Evolutionary conservation across 2,113 vertebrate species (phyloP).

Genomic region (Anguilla japonica): DNA sequence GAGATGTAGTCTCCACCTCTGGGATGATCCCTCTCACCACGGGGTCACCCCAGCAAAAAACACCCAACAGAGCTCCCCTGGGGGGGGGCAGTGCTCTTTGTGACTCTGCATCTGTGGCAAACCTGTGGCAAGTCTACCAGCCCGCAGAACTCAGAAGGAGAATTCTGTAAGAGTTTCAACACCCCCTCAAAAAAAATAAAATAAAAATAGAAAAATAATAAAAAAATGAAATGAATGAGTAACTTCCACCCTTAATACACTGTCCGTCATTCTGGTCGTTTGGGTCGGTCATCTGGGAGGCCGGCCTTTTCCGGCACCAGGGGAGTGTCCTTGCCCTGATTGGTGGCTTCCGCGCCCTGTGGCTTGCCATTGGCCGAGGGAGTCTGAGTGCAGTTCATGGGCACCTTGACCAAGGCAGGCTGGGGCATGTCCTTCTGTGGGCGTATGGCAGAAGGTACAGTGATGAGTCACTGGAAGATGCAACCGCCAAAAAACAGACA

Average conservation of each 20-base stretch:
- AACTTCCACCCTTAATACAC: conserved; percentile 15
- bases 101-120: too few species aligned
- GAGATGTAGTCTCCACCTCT: background rate
- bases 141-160: background rate
- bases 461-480: background rate
- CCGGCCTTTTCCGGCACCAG: conserved; percentile 41
- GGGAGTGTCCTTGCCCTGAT: conserved; percentile 49
- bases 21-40: background rate
- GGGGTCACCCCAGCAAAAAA: background rate
- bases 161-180: background rate
- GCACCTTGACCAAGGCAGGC: conserved; percentile 70
- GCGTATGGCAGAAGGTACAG: background rate
- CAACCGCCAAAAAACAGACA: background rate
- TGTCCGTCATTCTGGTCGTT: conserved; percentile 57
- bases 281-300: conserved; percentile 41
- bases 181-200: background rate
- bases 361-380: conserved; percentile 49
- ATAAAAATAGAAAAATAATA: conserved; percentile 30
- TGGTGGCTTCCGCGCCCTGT: conserved; percentile 38
- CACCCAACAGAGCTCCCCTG: background rate
- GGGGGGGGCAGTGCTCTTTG: background rate
- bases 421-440: conserved; percentile 77
- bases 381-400: conserved; percentile 64
- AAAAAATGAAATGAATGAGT: conserved; percentile 36
- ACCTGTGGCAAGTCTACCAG: background rate